phyloP scores from a whole-genome alignment of 1,140 invertebrate species.

The Hydropsyche tenuis region DNA sequence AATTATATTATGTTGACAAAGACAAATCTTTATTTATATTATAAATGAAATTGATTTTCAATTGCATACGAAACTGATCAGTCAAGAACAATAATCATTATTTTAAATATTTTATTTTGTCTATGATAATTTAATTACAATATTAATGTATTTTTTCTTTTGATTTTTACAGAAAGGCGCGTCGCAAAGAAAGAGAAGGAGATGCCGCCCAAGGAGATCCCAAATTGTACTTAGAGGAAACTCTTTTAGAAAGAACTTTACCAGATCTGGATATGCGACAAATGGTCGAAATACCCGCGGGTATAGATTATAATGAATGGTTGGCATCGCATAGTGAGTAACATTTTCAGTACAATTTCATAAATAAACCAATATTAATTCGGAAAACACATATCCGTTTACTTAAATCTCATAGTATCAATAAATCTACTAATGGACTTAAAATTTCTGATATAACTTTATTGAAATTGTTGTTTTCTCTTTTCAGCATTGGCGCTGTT shows the following conservation, averaged over 20 bases:
- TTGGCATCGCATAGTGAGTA: conserved; percentile 95
- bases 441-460: conserved; percentile 15
- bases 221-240: conserved; percentile 94
- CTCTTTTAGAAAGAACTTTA: conserved; percentile 89
- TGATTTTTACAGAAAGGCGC: conserved; percentile 84
- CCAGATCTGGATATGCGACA: conserved; percentile 91
- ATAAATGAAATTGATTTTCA: no score
- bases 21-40: no score
- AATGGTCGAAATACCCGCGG: conserved; percentile 90
- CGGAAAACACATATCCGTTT: no score
- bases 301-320: conserved; percentile 98
- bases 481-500: conserved; percentile 94
- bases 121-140: neutral
- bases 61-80: no score
- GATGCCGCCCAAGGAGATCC: conserved; percentile 81
- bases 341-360: no score
- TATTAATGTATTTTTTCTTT: conserved; percentile 26
- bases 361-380: no score
- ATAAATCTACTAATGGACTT: neutral
- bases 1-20: no score
- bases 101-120: neutral
- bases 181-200: conserved; percentile 94
- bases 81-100: no score
- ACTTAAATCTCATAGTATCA: neutral
- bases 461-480: conserved; percentile 49